These are phyloP conservation scores for Gila robusta DNA, from an alignment of 2,797 vertebrate genomes.

Conservation along the genomic window DNA sequence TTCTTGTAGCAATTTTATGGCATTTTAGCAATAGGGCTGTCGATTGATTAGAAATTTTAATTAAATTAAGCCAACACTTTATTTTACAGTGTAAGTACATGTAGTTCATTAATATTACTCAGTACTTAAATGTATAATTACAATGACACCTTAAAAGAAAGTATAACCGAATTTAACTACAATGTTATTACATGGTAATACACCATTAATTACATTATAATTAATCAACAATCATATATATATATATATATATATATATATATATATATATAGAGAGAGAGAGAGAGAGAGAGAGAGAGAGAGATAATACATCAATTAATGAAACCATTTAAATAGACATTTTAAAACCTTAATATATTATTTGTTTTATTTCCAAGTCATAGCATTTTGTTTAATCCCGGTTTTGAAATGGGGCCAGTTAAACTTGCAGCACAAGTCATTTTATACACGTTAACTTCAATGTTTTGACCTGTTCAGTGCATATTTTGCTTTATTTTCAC, in stretches of 20 bases:
- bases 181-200: not conserved
- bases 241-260: too few species aligned
- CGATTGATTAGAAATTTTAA: not conserved
- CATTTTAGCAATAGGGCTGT: not conserved
- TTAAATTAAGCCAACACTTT: too few species aligned
- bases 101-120: too few species aligned
- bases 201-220: too few species aligned
- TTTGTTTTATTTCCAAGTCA: not conserved
- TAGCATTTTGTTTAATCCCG: not conserved
- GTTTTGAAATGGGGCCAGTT: not conserved
- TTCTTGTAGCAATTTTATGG: not conserved
- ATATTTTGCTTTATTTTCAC: not conserved
- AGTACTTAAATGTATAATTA: too few species aligned
- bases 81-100: too few species aligned
- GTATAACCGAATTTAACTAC: too few species aligned
- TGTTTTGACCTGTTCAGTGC: not conserved
- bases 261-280: too few species aligned
- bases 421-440: not conserved
- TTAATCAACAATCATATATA: too few species aligned
- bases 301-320: not conserved
- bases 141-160: too few species aligned
- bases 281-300: too few species aligned
- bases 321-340: not conserved
- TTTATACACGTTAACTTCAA: not conserved
- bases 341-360: not conserved